A percentile compares a stretch with the other conserved stretches of the same genome.
Evolutionary conservation across 2,797 vertebrate genomes (phyloP).

Genomic region (Lutjanus campechanus): DNA sequence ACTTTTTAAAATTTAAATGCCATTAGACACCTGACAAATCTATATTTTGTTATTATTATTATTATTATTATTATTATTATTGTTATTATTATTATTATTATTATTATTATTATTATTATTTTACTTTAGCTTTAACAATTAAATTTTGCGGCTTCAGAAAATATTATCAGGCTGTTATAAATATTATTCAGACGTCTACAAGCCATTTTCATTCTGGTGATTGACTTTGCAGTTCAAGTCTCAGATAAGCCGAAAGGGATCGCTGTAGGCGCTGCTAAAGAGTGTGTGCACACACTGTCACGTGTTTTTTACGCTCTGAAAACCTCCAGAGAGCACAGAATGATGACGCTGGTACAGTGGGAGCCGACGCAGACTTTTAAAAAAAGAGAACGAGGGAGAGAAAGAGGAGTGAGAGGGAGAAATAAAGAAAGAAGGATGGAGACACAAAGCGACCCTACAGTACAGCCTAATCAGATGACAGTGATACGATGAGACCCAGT

Average conservation of each 20-base stretch:
- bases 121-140: not conserved
- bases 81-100: not conserved
- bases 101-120: conserved; percentile 5
- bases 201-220: conserved; percentile 56
- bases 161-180: not conserved
- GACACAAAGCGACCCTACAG: conserved; percentile 64
- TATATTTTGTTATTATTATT: not conserved
- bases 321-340: conserved; percentile 80
- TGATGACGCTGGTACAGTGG: conserved; percentile 81
- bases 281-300: conserved; percentile 78
- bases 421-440: conserved; percentile 44
- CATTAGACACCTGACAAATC: not conserved
- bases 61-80: conserved; percentile 1
- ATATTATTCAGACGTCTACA: conserved; percentile 31
- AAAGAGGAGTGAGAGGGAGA: not conserved
- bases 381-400: not conserved
- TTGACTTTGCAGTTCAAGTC: conserved; percentile 81
- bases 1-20: conserved; percentile 21
- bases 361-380: conserved; percentile 64
- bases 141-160: not conserved
- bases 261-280: conserved; percentile 90
- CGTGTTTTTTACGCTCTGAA: conserved; percentile 77
- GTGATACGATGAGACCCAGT: conserved; percentile 65
- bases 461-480: conserved; percentile 70
- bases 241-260: conserved; percentile 88